Base-by-base conservation (phyloP, 2,888 invertebrate genomes). In the Eupeodes latifasciatus region DNA sequence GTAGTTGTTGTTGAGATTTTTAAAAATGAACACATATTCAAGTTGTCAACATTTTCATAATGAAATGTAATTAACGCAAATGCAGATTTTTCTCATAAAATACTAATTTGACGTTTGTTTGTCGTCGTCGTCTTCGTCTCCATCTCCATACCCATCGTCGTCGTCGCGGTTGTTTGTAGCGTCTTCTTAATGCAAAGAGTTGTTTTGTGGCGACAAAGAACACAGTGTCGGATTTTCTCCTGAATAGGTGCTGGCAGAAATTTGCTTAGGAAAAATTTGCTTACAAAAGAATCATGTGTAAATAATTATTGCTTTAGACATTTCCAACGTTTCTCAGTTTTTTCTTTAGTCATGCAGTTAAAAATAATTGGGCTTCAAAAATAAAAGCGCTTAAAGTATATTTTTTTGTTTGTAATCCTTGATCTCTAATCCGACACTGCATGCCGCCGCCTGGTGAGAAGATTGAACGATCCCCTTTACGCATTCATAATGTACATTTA, bases 21-120 rank as follows among this genome's bases (percentile, higher is more conserved):
- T 85, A 74, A 88, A 88, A 71, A 88, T 88, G 88, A 88, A 88
- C 81, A 85, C 88, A 88, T 88, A 85, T 88, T 59, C 81, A 67
- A 81, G 74, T 81, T 88, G 88, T 88, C 88, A 85, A 81, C 88
- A 75, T 85, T 85, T 88, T 88, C 81, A 85, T 88, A 88, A 88
- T 88, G 85, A 81, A 88, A 81, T 88, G 84, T 85, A 88, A 88
- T 88, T 88, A 88, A 88, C 78, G 88, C 88, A 85, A 88, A 85
- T 85, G 88, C 81, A 81, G 81, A 84, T 85, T 81, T 85, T 66
- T 88, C 78, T 81, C 77, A 88, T 81, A 78, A 84, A 80, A 84
- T 74, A 84, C 64, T 74, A 83, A 59, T 77, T 59, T 69, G 59
- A 62, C 34, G 71, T 59, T 44, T 40, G 59, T 59, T 59, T 59